A percentile compares a stretch with the other conserved stretches of the same genome.
phyloP scores from a whole-genome alignment of 2,888 invertebrate species.

The Stramonita haemastoma region DNA sequence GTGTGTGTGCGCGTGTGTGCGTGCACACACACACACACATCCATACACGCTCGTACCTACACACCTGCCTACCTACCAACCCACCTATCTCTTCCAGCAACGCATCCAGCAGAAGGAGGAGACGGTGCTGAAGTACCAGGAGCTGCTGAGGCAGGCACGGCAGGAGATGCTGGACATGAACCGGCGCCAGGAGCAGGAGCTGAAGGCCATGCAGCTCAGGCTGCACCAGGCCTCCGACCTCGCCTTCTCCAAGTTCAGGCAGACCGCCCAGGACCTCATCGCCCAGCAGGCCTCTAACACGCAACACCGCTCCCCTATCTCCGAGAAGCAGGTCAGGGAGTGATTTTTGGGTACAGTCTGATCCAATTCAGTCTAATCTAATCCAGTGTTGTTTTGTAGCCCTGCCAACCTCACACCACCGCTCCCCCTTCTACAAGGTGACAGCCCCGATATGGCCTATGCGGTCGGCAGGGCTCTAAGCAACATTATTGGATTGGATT shows the following conservation, averaged over 20 bases:
- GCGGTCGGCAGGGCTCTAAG: too few species aligned
- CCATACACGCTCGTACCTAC: too few species aligned
- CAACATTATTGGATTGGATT: too few species aligned
- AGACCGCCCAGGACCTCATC: slow-evolving; percentile 71
- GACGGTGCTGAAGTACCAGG: slow-evolving; percentile 82
- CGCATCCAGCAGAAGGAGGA: slow-evolving; percentile 83
- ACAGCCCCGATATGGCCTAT: too few species aligned
- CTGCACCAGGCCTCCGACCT: slow-evolving; percentile 73
- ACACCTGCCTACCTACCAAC: too few species aligned
- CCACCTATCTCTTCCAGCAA: slow-evolving; percentile 47
- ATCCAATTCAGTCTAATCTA: too few species aligned
- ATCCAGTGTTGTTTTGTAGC: too few species aligned
- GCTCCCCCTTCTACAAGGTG: too few species aligned
- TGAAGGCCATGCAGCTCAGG: slow-evolving; percentile 74
- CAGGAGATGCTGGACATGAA: slow-evolving; percentile 80
- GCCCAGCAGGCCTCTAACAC: slow-evolving; percentile 63
- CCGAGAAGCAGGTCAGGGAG: slow-evolving; percentile 76
- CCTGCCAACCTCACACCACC: too few species aligned
- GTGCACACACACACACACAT: too few species aligned
- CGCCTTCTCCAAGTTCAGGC: slow-evolving; percentile 75
- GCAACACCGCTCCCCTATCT: slow-evolving; percentile 56
- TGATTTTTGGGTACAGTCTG: too few species aligned
- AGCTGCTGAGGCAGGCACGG: slow-evolving; percentile 82
- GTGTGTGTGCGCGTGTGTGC: too few species aligned
- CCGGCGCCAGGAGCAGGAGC: slow-evolving; percentile 73